Percentiles rank a stretch among this genome's conserved stretches.
phyloP scores from a whole-genome alignment of 2,797 vertebrate genomes.

The Catostomus latipinnis region DNA sequence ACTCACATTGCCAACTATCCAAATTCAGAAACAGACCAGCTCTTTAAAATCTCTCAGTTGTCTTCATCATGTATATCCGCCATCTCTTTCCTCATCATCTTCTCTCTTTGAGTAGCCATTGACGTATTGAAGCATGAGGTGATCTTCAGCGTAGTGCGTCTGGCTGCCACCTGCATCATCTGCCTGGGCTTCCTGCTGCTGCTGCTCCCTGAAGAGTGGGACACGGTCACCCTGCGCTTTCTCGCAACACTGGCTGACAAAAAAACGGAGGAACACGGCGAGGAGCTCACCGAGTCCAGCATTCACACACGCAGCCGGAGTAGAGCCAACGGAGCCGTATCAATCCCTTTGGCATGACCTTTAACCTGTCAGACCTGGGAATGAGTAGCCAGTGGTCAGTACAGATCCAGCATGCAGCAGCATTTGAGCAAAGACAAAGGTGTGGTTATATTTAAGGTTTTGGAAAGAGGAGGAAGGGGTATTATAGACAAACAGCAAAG shows the following conservation, averaged over 20 bases:
- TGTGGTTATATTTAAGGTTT: conserved; percentile 3
- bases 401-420: conserved; percentile 7
- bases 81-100: too few relatives aligned
- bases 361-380: conserved; percentile 22
- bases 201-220: conserved; percentile 97
- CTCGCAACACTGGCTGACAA: conserved; percentile 93
- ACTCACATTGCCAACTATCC: too few relatives aligned
- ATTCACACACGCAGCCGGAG: conserved; percentile 88
- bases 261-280: conserved; percentile 89
- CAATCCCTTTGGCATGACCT: conserved; percentile 90
- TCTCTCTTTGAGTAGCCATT: conserved; percentile 77
- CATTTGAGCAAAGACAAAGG: conserved; percentile 6
- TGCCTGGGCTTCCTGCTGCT: conserved; percentile 94
- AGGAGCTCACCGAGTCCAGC: conserved; percentile 89
- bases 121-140: conserved; percentile 97
- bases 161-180: conserved; percentile 95
- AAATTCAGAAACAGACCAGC: too few relatives aligned
- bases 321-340: conserved; percentile 90
- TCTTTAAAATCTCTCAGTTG: too few relatives aligned
- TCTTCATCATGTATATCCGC: neutral
- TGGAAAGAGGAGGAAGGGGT: neutral
- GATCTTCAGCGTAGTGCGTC: conserved; percentile 95
- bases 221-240: conserved; percentile 92
- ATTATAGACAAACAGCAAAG: conserved; percentile 6
- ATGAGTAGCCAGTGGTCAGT: neutral